Conservation (phyloP, 2,113 vertebrate species). For the Pteronura brasiliensis region DNA sequence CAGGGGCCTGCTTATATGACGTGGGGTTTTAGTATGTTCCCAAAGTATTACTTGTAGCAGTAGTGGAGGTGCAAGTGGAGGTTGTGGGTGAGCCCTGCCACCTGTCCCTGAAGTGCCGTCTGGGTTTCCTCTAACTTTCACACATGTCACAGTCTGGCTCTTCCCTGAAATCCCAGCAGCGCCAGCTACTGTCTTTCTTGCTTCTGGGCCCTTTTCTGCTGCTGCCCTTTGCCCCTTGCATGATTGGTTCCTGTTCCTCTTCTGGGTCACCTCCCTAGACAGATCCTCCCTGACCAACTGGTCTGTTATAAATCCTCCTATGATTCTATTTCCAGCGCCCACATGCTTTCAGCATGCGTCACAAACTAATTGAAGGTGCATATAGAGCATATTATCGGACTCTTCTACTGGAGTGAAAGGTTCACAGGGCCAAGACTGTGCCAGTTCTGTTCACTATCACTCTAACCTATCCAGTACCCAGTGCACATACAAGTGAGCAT, state of each 20-base stretch:
- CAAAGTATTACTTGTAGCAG: not conserved
- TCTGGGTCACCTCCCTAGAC: not conserved
- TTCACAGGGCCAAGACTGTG: not conserved
- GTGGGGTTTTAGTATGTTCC: no score
- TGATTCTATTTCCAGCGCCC: not conserved
- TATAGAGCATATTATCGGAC: not conserved
- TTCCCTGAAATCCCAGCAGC: not conserved
- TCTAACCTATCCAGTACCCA: no score
- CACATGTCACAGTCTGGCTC: not conserved
- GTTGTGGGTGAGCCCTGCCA: not conserved
- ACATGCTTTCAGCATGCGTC: not conserved
- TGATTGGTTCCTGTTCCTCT: not conserved
- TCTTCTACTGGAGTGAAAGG: not conserved
- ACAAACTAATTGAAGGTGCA: not conserved
- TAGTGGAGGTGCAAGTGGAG: not conserved
- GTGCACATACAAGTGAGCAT: not conserved
- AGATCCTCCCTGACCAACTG: not conserved
- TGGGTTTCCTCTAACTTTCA: not conserved
- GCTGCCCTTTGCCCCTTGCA: no score
- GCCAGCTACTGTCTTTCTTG: not conserved
- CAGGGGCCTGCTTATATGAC: not conserved
- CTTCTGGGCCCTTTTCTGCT: not conserved
- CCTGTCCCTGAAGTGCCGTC: not conserved
- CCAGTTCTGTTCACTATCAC: not conserved
- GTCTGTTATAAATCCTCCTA: not conserved